Evolutionary conservation across 2,113 vertebrate genomes (phyloP), one percentile per base, ranked within the genome.

Genomic region (Lepisosteus osseus): DNA sequence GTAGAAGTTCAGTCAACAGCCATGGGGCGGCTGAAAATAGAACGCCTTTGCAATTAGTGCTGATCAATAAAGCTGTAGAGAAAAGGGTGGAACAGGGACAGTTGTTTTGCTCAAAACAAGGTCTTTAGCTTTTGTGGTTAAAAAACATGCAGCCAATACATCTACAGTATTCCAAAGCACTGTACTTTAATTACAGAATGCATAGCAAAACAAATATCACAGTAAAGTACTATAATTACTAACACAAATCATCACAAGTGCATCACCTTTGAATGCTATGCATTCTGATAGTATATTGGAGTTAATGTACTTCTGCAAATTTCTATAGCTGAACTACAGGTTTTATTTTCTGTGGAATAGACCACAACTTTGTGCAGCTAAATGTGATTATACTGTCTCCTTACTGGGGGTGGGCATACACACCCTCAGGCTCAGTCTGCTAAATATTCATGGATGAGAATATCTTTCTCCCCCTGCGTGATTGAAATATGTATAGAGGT

Each of bases 21-120:
- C 47, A 9, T 0, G 78, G 76, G 78, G 77, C 54, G 73, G 77
- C 74, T 78, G 82, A 81, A 86, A 87, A 86, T 84, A 84, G 82
- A 84, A 87, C 79, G 81, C 79, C 86, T 89, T 85, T 85, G 78
- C 78, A 89, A 88, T 89, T 90, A 89, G 83, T 70, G 3, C 72
- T 80, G 78, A 88, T 89, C 86, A 85, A 88, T 87, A 82, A 79
- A 71, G 12, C 14, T 72, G 43, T 68, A 80, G 71, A 69, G 29
- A 29, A 29, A 29, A 29, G 80, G 72, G 74, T 76, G 13, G 12
- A 44, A 40, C 47, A 15, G 54, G 40, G 29, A n/a, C 54, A 40
- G 54, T 29, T 40, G 4, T 69, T n/a, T 0, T 29, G 41, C 54
- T 69, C 42, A 69, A 69, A 69, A 3, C 13, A 59, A 13, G 1